Evolutionary conservation across 2,797 vertebrate species (phyloP), one percentile per base, ranked within the genome.

Genomic region (Leptodactylus fallax): DNA sequence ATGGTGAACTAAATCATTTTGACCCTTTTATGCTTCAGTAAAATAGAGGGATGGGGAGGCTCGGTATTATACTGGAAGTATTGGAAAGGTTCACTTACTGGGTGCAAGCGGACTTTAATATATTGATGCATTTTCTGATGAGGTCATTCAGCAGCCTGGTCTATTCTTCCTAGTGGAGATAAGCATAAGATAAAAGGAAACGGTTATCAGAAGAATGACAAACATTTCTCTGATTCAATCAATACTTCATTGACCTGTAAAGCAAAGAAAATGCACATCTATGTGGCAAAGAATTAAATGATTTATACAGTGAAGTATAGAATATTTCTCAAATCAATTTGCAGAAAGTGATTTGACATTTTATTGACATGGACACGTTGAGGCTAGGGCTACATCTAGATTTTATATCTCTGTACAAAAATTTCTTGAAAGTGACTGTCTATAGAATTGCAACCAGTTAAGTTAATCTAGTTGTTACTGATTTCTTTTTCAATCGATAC

Each of bases 141-240:
- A 85, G 55, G 71, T 85, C 69, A 74, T 67, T 74, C 25, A 85
- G 65, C 47, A 19, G 63, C 76, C 69, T 60, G 53, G 4, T 61
- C 53, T 16, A 23, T 85, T 85, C 27, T 74, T 55, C 56, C 58
- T 49, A 76, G 55, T 49, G 69, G 45, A 85, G 83, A 85, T 74
- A 76, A 60, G 12, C 61, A 21, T 21, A 45, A 74, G 16, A 21
- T 13, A 74, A 2, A 84, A 45, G 19, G 53, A 74, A 56, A 17
- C 6, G 12, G 69, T 74, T 74, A 84, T 74, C 69, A 84, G 55
- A 27, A 74, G 53, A n/a, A 45, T n/a, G 51, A 74, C 53, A 84
- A 72, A 60, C 36, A 58, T 85, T 76, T 76, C 72, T 85, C 69
- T 85, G 83, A 49, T 55, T 76, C 58, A 85, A 72, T 84, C 69